Conservation (phyloP, 53 echinoderm and acorn worm genomes). For the Echinometra lucunter region DNA sequence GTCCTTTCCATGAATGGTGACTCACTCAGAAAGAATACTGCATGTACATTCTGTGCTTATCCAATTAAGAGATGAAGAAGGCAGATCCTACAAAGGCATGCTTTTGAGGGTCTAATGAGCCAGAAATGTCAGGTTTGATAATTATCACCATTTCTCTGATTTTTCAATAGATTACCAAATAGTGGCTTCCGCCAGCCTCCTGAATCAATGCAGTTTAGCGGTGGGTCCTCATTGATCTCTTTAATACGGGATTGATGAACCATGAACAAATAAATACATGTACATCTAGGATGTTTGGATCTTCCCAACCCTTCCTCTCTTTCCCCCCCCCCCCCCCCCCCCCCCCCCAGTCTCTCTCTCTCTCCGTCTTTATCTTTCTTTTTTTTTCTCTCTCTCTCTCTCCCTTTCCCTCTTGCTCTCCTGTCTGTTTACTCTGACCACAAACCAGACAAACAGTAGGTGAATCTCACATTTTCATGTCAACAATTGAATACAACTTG, state of each 20-base stretch:
- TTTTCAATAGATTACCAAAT: slow-evolving; percentile 22
- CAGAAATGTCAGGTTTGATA: slow-evolving; percentile 38
- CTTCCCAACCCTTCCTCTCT: too few relatives aligned
- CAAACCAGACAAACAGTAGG: background rate
- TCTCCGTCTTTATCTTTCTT: background rate
- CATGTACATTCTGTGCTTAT: background rate
- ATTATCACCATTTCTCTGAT: slow-evolving; percentile 26
- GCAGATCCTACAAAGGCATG: background rate
- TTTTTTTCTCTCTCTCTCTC: background rate
- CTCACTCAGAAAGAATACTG: background rate
- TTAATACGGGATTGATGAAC: background rate
- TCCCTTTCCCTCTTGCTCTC: background rate
- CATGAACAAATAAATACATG: background rate
- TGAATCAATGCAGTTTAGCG: background rate
- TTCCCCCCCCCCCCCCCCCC: too few relatives aligned
- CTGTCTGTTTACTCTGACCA: background rate
- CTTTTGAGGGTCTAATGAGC: slow-evolving; percentile 1
- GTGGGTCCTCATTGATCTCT: slow-evolving; percentile 25
- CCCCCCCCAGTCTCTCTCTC: background rate
- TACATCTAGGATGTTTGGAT: background rate
- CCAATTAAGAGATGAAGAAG: background rate
- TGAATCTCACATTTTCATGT: background rate
- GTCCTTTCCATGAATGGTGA: slow-evolving; percentile 11
- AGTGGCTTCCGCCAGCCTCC: background rate
- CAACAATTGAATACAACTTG: background rate